These are phyloP conservation scores for Coelopa frigida DNA, from an alignment of 1,140 invertebrate genomes.

Conservation along the genomic window DNA sequence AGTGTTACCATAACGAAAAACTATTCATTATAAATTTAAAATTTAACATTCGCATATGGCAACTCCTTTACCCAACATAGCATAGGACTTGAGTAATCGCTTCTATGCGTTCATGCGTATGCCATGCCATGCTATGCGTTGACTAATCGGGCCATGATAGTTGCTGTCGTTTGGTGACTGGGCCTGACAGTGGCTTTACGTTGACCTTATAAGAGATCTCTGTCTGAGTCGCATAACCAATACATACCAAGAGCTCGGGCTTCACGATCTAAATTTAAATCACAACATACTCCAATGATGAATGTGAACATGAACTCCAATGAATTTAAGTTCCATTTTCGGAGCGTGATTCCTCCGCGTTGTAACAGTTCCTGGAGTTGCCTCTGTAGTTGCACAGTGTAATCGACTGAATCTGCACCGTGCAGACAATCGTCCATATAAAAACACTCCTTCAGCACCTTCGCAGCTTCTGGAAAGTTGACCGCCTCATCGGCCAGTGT, in stretches of 20 bases:
- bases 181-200: not conserved
- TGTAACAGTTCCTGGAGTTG: not conserved
- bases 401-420: not conserved
- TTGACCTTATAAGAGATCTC: not conserved
- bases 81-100: too few species aligned
- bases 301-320: not conserved
- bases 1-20: too few species aligned
- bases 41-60: too few species aligned
- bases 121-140: too few species aligned
- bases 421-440: slow-evolving; percentile 4
- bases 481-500: not conserved
- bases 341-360: not conserved
- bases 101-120: too few species aligned
- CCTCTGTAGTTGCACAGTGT: not conserved
- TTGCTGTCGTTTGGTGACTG: not conserved
- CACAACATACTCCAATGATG: not conserved
- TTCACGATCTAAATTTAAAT: not conserved
- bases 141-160: too few species aligned
- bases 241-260: not conserved
- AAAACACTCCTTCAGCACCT: not conserved
- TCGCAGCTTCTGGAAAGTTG: not conserved
- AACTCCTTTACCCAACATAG: too few species aligned
- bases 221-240: not conserved
- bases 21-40: too few species aligned
- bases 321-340: slow-evolving; percentile 1